Evolutionary conservation across 2,888 invertebrate genomes (phyloP), one percentile per base, ranked within the genome.

Genomic region (Macrophya annulata): DNA sequence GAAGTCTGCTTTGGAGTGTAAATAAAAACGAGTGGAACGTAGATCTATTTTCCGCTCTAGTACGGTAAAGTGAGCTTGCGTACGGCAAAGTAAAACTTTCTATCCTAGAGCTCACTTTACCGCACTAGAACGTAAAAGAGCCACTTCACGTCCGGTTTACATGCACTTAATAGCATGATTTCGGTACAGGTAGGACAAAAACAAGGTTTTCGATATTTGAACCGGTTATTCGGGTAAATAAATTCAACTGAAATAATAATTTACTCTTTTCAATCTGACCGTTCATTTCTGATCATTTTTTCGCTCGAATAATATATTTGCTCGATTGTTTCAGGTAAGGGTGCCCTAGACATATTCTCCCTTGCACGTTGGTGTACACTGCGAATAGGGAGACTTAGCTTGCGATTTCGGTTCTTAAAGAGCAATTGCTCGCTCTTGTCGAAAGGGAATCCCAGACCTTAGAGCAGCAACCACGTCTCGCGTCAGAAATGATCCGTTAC

Each of bases 401-500:
- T 68, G 45, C 51, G 51, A 83, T 83, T 68, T 40, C 5, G 45
- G 55, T 68, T 51, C 83, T 83, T 71, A 68, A 83, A 71, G 83
- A 68, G 45, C 83, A 83, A 83, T 83, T 71, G 43, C 40, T 48
- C 51, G 68, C 68, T 83, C 83, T 83, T 68, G 83, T 83, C 65
- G 55, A 71, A 10, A 51, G 31, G 83, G 37, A 83, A 83, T 83
- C 48, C 68, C 68, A 37, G 31, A 43, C 51, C 51, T 51, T 51
- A 83, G 48, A 40, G 25, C 45, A 10, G 68, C 48, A 83, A 48
- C 83, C 83, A 68, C 68, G 68, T 48, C 83, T 83, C 48, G 68
- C 68, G 48, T 83, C 68, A 83, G 68, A 68, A 68, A 83, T 83
- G 83, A 83, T 65, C 83, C 83, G 83, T 65, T 48, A 83, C 68